Conservation (phyloP, 2,113 vertebrate species). For the Eulemur macaco region DNA sequence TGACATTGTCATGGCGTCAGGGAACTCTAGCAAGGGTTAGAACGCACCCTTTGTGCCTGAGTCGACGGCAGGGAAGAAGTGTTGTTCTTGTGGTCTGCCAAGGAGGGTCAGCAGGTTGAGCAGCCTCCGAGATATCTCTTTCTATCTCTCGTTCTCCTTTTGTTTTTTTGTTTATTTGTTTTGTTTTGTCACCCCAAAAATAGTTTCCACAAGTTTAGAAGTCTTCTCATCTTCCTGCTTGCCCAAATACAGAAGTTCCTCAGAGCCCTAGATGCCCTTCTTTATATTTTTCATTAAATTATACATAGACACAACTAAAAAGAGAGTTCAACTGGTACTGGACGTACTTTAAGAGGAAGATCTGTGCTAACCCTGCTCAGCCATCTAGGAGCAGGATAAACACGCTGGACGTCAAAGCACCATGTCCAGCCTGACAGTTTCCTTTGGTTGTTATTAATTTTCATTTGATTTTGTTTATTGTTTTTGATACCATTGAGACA, state of each 20-base stretch:
- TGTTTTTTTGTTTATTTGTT: not conserved
- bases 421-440: not conserved
- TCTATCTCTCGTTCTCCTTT: not conserved
- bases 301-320: not conserved
- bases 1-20: not conserved
- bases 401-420: not conserved
- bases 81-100: not conserved
- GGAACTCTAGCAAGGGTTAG: not conserved
- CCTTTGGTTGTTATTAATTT: not conserved
- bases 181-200: not conserved
- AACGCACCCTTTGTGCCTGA: not conserved
- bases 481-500: not conserved
- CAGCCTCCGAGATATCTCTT: not conserved
- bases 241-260: not conserved
- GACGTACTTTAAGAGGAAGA: not conserved
- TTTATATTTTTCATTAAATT: not conserved
- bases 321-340: not conserved
- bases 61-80: not conserved
- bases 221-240: not conserved
- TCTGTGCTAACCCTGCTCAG: accelerated
- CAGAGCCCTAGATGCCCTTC: not conserved
- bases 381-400: too few relatives aligned
- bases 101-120: not conserved
- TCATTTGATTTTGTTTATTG: not conserved
- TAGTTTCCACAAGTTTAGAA: not conserved